Evolutionary conservation across 2,797 vertebrate species (phyloP), one percentile per base, ranked within the genome.

Genomic region (Ficedula albicollis): DNA sequence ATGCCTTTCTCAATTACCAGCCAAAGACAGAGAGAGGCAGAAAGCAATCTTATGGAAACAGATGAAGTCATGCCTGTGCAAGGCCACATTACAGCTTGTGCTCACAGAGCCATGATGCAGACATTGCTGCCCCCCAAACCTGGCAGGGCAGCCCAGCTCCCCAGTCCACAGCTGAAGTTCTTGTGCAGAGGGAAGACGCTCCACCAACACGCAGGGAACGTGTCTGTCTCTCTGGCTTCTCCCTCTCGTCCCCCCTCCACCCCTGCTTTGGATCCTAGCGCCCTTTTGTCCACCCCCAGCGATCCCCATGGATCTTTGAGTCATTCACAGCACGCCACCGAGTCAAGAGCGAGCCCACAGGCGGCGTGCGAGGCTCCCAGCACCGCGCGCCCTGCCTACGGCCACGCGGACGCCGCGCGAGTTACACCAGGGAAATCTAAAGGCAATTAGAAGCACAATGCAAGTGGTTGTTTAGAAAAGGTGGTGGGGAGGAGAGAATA

Each of bases 21-120:
- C 95, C 95, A 97, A 94, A 95, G 95, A 97, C 96, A 94, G 77
- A 91, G 92, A 96, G 92, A 91, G 84, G 91, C 95, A 94, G 96
- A 95, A 96, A 96, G 92, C 92, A 97, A 92, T 97, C 92, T 96
- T 96, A 96, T 93, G 95, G 96, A 97, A 97, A 96, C 95, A 97
- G 94, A 95, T 97, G 96, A 97, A 96, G 94, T 97, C 97, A 97
- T 96, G 92, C 92, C 89, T 96, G 60, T 74, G 76, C 68, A 96
- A 96, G 95, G 94, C 94, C 86, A 43, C 80, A 87, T 90, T 95
- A 76, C 13, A 5, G 93, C 81, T 77, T n/a, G 4, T 76, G 78
- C 83, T 94, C 41, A 30, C 41, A 27, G 41, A 90, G 72, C 91
- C 92, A 62, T 19, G 59, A 89, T 93, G 82, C 86, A 93, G 90